Base-by-base conservation (phyloP, 30 jellyfish, hydroid and myxozoan genomes). In the Pelagia noctiluca region DNA sequence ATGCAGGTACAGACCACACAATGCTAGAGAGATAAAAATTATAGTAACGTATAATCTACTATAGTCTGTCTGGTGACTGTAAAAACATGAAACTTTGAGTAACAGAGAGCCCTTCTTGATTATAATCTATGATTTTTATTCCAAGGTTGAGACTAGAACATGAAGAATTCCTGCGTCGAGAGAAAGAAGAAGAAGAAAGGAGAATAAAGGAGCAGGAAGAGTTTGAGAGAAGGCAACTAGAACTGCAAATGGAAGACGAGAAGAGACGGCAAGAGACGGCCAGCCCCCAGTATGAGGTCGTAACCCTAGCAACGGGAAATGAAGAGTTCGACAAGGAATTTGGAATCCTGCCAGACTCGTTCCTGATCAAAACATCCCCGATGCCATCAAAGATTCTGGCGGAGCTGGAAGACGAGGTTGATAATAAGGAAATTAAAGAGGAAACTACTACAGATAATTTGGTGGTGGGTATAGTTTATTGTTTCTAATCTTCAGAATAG, bases 301-400 rank as follows among this genome's bases (percentile, higher is more conserved):
- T 79, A 18, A 60, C 89, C 2, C 52, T 79, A 23, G 69, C 89
- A 16, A 79, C 89, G 0, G 89, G 89, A 19, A 79, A 79, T 66
- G 78, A 54, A 28, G 89, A 79, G 30, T 79, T 79, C 34, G 89
- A 79, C 47, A 79, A 79, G 61, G 89, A 79, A 37, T 79, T 79
- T 42, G 76, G 76, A 2, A 79, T 79, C 53, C 29, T 37, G 33
- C 69, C 69, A 68, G 89, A 79, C 22, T 62, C 89, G 30, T 79
- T 79, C 69, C 50, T 79, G 73, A 79, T 79, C 36, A 79, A 79
- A 65, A 62, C 89, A 0, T 79, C 89, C 8, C 89, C 89, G 26
- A 48, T 79, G 76, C 89, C 89, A 33, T 62, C 89, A 1, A 50
- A 68, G 61, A 60, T 79, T 33, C 63, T 79, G 76, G 48, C 38